Conservation (phyloP, 1,140 invertebrate genomes). For the Globodera ellingtonae region DNA sequence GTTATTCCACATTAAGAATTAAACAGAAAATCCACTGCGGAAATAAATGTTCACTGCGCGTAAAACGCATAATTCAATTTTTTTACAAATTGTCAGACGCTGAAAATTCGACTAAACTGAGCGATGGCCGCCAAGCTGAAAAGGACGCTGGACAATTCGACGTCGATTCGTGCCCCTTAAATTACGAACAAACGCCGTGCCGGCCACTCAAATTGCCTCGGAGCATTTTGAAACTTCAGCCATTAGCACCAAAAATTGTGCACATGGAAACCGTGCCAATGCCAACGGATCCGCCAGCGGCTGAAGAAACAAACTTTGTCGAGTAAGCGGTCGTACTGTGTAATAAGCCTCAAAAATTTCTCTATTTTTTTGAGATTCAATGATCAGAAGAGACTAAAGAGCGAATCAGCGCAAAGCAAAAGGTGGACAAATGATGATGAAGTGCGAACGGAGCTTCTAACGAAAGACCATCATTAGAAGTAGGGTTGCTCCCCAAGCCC, state of each 20-base stretch:
- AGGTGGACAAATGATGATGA: neutral
- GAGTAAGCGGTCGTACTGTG: too few species aligned
- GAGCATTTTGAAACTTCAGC: neutral
- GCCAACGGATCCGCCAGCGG: too few species aligned
- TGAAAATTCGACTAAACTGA: neutral
- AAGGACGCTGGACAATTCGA: neutral
- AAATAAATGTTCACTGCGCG: too few species aligned
- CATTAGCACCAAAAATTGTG: neutral
- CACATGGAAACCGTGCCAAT: neutral
- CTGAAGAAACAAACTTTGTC: too few species aligned
- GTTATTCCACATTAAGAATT: too few species aligned
- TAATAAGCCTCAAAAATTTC: too few species aligned
- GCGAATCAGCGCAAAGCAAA: neutral
- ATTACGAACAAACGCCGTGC: too few species aligned
- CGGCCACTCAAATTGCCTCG: neutral
- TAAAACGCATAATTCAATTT: neutral
- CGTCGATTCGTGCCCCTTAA: neutral
- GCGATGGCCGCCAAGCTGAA: neutral
- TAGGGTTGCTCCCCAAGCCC: too few species aligned
- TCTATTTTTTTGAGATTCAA: too few species aligned
- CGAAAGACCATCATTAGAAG: too few species aligned
- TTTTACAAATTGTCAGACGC: neutral
- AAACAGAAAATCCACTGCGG: too few species aligned
- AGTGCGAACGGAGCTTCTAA: neutral
- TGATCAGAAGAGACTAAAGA: neutral